These are phyloP conservation scores for Neodon shergylaensis DNA, from an alignment of 2,113 vertebrate species.

Conservation along the genomic window DNA sequence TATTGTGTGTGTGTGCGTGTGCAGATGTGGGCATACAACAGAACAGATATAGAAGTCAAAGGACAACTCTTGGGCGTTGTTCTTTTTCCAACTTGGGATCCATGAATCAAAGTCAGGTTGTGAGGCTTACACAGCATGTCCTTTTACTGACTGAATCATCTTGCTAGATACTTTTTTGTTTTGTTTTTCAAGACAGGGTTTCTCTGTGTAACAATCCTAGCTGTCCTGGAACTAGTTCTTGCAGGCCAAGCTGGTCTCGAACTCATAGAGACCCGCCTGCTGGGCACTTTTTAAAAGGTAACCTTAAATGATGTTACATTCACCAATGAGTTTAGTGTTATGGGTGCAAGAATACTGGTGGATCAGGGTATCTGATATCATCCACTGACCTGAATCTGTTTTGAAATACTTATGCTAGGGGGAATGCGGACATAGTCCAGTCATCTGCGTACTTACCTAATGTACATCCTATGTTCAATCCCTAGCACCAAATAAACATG, in stretches of 20 bases:
- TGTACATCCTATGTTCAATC: not conserved
- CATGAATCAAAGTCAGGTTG: not conserved
- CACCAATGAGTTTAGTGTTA: not conserved
- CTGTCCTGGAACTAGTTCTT: too few species aligned
- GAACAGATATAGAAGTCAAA: not conserved
- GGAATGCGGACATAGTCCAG: too few species aligned
- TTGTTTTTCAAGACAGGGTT: too few species aligned
- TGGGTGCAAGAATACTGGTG: not conserved
- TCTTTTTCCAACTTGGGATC: not conserved
- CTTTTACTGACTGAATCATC: not conserved
- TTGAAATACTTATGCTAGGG: not conserved
- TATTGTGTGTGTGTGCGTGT: not conserved
- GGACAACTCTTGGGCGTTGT: not conserved
- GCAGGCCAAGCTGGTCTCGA: too few species aligned
- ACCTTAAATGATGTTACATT: constrained; percentile 12
- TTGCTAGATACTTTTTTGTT: not conserved
- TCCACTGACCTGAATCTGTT: not conserved
- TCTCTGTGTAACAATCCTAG: too few species aligned
- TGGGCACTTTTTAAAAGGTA: not conserved
- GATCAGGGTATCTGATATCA: not conserved
- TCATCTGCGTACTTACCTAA: not conserved
- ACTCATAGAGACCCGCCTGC: too few species aligned
- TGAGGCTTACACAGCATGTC: not conserved
- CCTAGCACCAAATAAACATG: too few species aligned
- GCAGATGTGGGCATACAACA: not conserved